Evolutionary conservation across 2,113 vertebrate species (phyloP).

Genomic region (Phylloscopus trochiloides): DNA sequence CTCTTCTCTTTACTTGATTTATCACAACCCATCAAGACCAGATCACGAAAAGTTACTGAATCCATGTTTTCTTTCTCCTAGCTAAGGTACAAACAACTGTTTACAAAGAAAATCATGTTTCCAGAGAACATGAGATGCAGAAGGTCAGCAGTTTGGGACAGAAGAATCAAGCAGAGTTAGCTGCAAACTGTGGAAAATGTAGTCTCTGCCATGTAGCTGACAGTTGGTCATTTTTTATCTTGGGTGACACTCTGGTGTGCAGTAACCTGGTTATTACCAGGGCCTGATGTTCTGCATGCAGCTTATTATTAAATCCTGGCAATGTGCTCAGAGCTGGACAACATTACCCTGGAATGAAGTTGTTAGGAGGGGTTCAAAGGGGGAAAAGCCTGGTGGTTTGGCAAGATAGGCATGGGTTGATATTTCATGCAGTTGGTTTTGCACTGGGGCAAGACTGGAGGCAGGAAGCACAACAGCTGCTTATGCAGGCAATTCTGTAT

Average conservation of each 20-base stretch:
- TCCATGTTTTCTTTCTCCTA: not conserved
- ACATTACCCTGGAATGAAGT: not conserved
- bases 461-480: not conserved
- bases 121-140: not conserved
- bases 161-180: not conserved
- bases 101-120: not conserved
- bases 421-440: not conserved
- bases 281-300: not conserved
- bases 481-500: not conserved
- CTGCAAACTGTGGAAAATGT: not conserved
- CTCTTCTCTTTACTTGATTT: not conserved
- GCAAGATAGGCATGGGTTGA: fast-evolving
- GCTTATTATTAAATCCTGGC: not conserved
- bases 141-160: not conserved
- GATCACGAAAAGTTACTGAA: not conserved
- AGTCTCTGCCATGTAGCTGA: not conserved
- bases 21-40: not conserved
- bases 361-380: not conserved
- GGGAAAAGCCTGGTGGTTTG: not conserved
- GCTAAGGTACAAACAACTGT: not conserved
- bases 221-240: not conserved
- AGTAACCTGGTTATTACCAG: not conserved
- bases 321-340: not conserved
- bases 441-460: not conserved
- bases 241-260: not conserved